Conservation (phyloP, 2,888 invertebrate genomes). For the Steinernema carpocapsae region DNA sequence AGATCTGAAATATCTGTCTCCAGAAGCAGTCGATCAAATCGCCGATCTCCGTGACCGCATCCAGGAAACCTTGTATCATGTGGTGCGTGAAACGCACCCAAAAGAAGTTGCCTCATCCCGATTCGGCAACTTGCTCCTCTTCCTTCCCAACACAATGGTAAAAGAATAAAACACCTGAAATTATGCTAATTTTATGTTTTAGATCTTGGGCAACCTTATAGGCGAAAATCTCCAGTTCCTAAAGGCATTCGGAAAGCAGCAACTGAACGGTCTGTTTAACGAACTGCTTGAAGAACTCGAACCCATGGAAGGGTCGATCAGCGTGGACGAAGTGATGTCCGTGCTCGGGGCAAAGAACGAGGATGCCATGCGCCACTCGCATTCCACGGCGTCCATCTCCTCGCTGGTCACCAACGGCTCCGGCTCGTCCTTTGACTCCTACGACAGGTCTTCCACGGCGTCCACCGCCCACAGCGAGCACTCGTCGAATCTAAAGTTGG, state of each 20-base stretch:
- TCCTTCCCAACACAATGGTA: conserved; percentile 65
- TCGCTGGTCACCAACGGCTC: conserved; percentile 36
- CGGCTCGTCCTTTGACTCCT: conserved; percentile 6
- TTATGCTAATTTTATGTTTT: conserved; percentile 26
- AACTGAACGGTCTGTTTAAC: conserved; percentile 57
- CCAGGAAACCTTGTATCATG: conserved; percentile 55
- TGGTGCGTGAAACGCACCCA: conserved; percentile 67
- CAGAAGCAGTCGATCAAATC: conserved; percentile 63
- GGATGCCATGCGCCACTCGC: conserved; percentile 45
- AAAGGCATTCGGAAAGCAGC: conserved; percentile 62
- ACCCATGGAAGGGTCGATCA: conserved; percentile 37
- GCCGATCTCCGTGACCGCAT: conserved; percentile 66
- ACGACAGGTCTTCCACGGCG: neutral
- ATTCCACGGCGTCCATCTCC: conserved; percentile 46
- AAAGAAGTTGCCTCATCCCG: conserved; percentile 67
- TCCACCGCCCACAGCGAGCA: conserved; percentile 19
- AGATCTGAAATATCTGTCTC: conserved; percentile 60
- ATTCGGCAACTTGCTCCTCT: conserved; percentile 66
- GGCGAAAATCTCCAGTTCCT: conserved; percentile 66
- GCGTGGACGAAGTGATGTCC: conserved; percentile 23
- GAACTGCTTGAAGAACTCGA: conserved; percentile 59
- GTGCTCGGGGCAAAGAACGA: conserved; percentile 11
- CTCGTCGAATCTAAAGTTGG: neutral
- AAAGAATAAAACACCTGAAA: neutral
- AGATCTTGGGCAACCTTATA: conserved; percentile 62